Evolutionary conservation across 2,113 vertebrate species (phyloP).

Genomic region (Hystrix cristata): DNA sequence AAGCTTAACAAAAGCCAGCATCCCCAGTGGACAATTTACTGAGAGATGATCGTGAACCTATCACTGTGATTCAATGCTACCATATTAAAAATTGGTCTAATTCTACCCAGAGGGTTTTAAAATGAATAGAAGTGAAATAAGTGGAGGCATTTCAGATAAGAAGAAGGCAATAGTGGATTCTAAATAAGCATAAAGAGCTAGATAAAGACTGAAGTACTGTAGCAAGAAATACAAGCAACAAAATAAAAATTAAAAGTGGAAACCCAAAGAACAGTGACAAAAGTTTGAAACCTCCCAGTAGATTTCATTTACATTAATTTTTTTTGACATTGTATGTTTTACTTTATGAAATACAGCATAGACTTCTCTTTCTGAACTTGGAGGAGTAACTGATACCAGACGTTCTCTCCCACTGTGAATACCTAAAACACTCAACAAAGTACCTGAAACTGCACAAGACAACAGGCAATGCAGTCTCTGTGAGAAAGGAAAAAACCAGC

Average conservation of each 20-base stretch:
- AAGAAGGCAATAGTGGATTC: slow-evolving; percentile 51
- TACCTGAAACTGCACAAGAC: background rate
- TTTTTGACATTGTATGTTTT: slow-evolving; percentile 41
- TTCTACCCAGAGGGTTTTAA: slow-evolving; percentile 62
- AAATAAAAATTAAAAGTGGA: slow-evolving; percentile 12
- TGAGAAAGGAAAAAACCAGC: background rate
- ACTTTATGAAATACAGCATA: slow-evolving; percentile 5
- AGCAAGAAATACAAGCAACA: slow-evolving; percentile 13
- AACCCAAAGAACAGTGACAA: slow-evolving; percentile 1
- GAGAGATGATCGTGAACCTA: slow-evolving; percentile 46
- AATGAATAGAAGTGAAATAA: slow-evolving; percentile 53
- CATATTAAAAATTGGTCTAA: slow-evolving; percentile 55
- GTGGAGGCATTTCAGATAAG: slow-evolving; percentile 29
- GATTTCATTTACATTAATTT: slow-evolving; percentile 51
- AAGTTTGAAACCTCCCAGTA: slow-evolving; percentile 35
- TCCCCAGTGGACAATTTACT: slow-evolving; percentile 9
- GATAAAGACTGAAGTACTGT: background rate
- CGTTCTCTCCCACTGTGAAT: background rate
- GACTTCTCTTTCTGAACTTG: slow-evolving; percentile 33
- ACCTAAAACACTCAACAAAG: slow-evolving; percentile 32
- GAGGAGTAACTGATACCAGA: background rate
- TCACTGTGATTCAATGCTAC: slow-evolving; percentile 51
- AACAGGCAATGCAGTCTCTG: background rate
- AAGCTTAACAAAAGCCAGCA: slow-evolving; percentile 62
- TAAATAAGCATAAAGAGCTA: slow-evolving; percentile 65